Percentiles rank a stretch among this genome's conserved stretches.
Conservation (phyloP, 1,140 invertebrate species). For the Drosophila persimilis region DNA sequence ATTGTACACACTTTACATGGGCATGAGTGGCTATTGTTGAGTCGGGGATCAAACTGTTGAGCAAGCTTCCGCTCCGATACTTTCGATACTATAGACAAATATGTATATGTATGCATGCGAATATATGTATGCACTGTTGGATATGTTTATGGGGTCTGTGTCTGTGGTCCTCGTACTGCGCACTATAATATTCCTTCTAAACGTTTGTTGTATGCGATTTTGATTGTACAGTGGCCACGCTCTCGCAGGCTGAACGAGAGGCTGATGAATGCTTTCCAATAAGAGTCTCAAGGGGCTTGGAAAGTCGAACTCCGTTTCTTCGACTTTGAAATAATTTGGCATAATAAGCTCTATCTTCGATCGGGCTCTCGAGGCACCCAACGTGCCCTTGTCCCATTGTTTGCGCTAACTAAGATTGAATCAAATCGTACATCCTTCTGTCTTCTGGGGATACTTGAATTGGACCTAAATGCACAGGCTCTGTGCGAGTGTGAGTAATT, state of each 20-base stretch:
- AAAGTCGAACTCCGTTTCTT: slow-evolving; percentile 9
- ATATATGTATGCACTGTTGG: slow-evolving; percentile 37
- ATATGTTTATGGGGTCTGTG: slow-evolving; percentile 43
- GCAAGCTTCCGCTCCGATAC: slow-evolving; percentile 5
- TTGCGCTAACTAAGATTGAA: slow-evolving; percentile 33
- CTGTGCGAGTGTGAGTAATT: slow-evolving; percentile 13
- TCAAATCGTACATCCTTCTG: background rate
- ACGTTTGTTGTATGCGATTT: slow-evolving; percentile 4
- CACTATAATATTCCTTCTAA: slow-evolving; percentile 6
- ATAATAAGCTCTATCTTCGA: slow-evolving; percentile 61
- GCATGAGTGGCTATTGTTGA: slow-evolving; percentile 37
- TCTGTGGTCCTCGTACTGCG: slow-evolving; percentile 2
- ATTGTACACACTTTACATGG: slow-evolving; percentile 45
- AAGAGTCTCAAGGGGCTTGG: slow-evolving; percentile 15
- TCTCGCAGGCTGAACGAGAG: slow-evolving; percentile 2
- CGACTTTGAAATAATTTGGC: slow-evolving; percentile 53
- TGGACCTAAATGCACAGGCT: slow-evolving; percentile 33
- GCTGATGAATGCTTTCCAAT: slow-evolving; percentile 45
- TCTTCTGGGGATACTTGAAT: background rate
- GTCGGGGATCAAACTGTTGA: slow-evolving; percentile 45
- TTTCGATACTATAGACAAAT: slow-evolving; percentile 38
- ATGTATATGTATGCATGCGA: slow-evolving; percentile 40
- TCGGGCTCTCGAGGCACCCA: slow-evolving; percentile 55
- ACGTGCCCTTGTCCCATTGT: slow-evolving; percentile 23
- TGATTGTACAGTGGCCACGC: slow-evolving; percentile 42